Base-by-base conservation (phyloP, 2,113 vertebrate genomes). In the Dicaeum eximium region DNA sequence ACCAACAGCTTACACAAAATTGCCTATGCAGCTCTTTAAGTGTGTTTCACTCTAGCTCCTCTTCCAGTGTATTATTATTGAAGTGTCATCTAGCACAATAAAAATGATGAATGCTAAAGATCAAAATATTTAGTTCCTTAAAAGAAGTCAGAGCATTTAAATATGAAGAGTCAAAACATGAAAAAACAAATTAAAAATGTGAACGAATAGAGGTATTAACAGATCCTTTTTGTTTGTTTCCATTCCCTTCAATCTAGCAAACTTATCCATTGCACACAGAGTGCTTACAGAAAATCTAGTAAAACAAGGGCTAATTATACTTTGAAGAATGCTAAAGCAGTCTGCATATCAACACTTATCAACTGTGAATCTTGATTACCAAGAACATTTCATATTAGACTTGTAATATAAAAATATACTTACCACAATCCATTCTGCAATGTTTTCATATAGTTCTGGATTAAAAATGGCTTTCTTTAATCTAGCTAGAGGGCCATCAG, bases 381-480 rank as follows among this genome's bases (percentile, higher is more conserved):
- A 81, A 13, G 45, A 66, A 47, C 15, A 48, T 67, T 28, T 83
- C n/a, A 1, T 23, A 23, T 60, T 57, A 79, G 13, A 57, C 13
- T 25, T 10, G 9, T 16, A 90, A 27, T 19, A 90, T 31, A 35
- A 80, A 60, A 19, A 56, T 23, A 21, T 2, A 98, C 99, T 98
- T 97, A 99, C 99, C 98, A 99, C 98, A 92, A 99, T 99, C 99
- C 99, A 99, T 93, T 99, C 99, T 11, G 99, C 99, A 75, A 99
- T 99, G 90, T 98, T 99, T 97, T 99, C 98, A 96, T 99, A 99
- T 7, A 99, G 97, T 60, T 99, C 98, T 7, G 99, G 98, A 95
- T 99, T 99, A 96, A 99, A 99, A 96, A 99, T 99, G 38, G 99
- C 99, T 97, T 99, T 99, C 98, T 99, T 99, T 67, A 99, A 97